phyloP scores from a whole-genome alignment of 2,797 vertebrate species.

The Sciurus carolinensis region DNA sequence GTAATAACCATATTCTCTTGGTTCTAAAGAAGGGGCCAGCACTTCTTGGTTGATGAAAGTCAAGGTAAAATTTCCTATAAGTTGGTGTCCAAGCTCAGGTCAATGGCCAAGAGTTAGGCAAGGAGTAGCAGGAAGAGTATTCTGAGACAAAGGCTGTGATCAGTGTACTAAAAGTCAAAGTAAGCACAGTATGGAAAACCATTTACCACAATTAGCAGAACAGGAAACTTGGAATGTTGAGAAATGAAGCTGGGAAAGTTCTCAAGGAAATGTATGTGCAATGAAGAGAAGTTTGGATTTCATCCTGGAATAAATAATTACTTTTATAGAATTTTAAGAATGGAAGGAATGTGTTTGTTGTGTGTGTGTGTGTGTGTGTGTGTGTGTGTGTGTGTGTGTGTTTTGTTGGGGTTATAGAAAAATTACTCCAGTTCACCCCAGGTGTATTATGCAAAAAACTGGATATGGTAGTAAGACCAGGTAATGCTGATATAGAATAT shows the following conservation, averaged over 20 bases:
- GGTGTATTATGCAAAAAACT: neutral
- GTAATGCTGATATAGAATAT: neutral
- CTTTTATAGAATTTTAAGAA: too few relatives aligned
- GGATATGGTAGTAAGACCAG: neutral
- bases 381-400: neutral
- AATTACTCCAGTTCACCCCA: neutral
- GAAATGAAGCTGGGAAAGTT: neutral
- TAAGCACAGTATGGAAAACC: neutral
- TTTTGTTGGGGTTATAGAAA: neutral
- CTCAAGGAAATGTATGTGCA: neutral
- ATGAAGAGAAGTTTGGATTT: neutral
- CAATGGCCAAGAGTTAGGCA: neutral
- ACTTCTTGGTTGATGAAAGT: neutral
- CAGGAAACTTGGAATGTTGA: neutral
- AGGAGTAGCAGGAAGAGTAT: neutral
- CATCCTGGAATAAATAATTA: neutral
- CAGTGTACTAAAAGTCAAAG: neutral
- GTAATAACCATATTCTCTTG: neutral
- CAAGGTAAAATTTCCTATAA: neutral
- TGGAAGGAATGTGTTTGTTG: neutral
- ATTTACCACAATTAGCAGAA: neutral
- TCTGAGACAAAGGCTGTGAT: constrained; percentile 8
- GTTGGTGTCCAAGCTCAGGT: neutral
- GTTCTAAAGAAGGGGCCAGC: neutral
- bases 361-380: neutral